Percentiles rank a stretch among this genome's conserved stretches.
phyloP scores from a whole-genome alignment of 2,113 vertebrate genomes.

The Miniopterus natalensis region DNA sequence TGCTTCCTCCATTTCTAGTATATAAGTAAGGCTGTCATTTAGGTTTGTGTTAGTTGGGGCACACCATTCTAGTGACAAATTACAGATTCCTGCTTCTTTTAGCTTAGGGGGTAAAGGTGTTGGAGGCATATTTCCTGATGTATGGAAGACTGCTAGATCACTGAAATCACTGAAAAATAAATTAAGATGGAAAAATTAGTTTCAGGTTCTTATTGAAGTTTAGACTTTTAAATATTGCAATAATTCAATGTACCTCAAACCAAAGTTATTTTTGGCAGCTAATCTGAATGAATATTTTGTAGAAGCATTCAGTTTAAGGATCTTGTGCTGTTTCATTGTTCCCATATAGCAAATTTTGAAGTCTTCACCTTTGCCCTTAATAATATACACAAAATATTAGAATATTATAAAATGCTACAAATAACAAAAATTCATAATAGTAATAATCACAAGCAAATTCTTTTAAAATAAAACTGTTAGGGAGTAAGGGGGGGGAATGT shows the following conservation, averaged over 20 bases:
- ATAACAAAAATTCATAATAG: slow-evolving; percentile 13
- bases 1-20: slow-evolving; percentile 90
- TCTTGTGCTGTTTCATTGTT: slow-evolving; percentile 90
- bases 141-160: slow-evolving; percentile 86
- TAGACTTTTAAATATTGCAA: not conserved
- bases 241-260: slow-evolving; percentile 86
- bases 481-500: no score
- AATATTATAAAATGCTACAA: slow-evolving; percentile 4
- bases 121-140: slow-evolving; percentile 86
- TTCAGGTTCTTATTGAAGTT: not conserved
- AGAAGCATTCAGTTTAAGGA: slow-evolving; percentile 88
- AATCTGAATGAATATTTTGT: slow-evolving; percentile 90
- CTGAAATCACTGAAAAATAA: slow-evolving; percentile 88
- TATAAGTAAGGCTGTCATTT: slow-evolving; percentile 87
- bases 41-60: slow-evolving; percentile 80
- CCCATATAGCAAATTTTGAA: slow-evolving; percentile 91
- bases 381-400: slow-evolving; percentile 43
- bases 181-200: slow-evolving; percentile 17
- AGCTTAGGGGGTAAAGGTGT: slow-evolving; percentile 84
- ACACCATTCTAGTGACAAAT: slow-evolving; percentile 88
- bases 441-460: not conserved
- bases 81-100: slow-evolving; percentile 85
- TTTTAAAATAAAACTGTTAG: slow-evolving; percentile 47
- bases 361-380: slow-evolving; percentile 87
- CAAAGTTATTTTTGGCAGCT: slow-evolving; percentile 91